Base-by-base conservation (phyloP, 2,888 invertebrate genomes). In the Tupiocoris notatus region DNA sequence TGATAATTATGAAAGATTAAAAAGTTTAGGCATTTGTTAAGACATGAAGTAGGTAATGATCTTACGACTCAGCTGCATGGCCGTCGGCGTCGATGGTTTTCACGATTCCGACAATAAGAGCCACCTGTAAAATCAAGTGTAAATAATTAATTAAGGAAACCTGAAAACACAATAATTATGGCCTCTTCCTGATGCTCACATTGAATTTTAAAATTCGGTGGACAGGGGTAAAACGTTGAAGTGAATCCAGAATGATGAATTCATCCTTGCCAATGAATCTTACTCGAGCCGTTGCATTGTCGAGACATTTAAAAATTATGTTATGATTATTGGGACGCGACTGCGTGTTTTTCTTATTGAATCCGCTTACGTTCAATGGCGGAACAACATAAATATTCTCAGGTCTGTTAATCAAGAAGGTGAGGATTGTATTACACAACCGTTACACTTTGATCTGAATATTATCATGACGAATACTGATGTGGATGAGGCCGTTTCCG, bases 11-110 rank as follows among this genome's bases (percentile, higher is more conserved):
- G n/a, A n/a, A n/a, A n/a, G n/a, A n/a, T n/a, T n/a, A n/a, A n/a
- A n/a, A n/a, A n/a, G n/a, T n/a, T n/a, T n/a, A n/a, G n/a, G n/a
- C n/a, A n/a, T n/a, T n/a, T n/a, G n/a, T n/a, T n/a, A n/a, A n/a
- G n/a, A n/a, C n/a, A n/a, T n/a, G n/a, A 12, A 39, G 61, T 22
- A 66, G 17, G 22, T 54, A 25, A 66, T 25, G 17, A 76, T 77
- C 79, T 79, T 76, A 79, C 79, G 79, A 79, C 66, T 78, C 79
- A 20, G 79, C 78, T 20, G 65, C 70, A 18, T 78, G 76, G 18
- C 78, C 77, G 67, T 79, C 79, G 17, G 77, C 79, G 16, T 68
- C 63, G n/a, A 23, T 16, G 7, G 68, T 73, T 56, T 63, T 56
- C 22, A 64, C 18, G 64, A 67, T 23, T n/a, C 62, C 22, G 7